A percentile compares a stretch with the other conserved stretches of the same genome.
Evolutionary conservation across 2,113 vertebrate genomes (phyloP).

Genomic region (Tonatia bakeri): DNA sequence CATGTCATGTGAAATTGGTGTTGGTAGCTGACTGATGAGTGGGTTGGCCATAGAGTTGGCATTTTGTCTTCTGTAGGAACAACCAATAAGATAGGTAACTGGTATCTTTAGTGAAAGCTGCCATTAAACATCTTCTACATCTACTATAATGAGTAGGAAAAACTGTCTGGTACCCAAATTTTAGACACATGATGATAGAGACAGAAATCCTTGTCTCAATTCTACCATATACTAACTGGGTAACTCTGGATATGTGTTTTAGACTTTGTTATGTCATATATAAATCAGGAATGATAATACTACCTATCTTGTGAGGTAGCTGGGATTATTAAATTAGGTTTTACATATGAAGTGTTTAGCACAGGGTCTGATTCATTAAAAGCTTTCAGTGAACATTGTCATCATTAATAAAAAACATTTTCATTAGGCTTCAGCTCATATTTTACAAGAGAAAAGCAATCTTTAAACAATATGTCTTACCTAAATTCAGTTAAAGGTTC

Average conservation of each 20-base stretch:
- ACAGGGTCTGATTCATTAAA: background rate
- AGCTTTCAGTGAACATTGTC: background rate
- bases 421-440: background rate
- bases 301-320: background rate
- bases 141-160: conserved; percentile 16
- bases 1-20: background rate
- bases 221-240: background rate
- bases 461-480: background rate
- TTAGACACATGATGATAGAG: background rate
- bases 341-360: background rate
- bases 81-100: conserved; percentile 28
- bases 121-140: background rate
- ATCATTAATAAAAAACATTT: background rate
- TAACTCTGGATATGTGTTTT: background rate
- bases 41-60: background rate
- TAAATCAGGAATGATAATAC: background rate
- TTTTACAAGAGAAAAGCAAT: background rate
- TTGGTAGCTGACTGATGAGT: conserved; percentile 58
- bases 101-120: background rate
- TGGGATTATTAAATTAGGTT: background rate
- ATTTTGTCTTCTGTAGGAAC: conserved; percentile 25
- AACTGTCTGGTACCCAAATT: conserved; percentile 22
- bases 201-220: background rate
- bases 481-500: background rate
- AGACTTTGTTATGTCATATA: background rate